phyloP scores from a whole-genome alignment of 2,113 vertebrate genomes.

The Lampris megalopsis region DNA sequence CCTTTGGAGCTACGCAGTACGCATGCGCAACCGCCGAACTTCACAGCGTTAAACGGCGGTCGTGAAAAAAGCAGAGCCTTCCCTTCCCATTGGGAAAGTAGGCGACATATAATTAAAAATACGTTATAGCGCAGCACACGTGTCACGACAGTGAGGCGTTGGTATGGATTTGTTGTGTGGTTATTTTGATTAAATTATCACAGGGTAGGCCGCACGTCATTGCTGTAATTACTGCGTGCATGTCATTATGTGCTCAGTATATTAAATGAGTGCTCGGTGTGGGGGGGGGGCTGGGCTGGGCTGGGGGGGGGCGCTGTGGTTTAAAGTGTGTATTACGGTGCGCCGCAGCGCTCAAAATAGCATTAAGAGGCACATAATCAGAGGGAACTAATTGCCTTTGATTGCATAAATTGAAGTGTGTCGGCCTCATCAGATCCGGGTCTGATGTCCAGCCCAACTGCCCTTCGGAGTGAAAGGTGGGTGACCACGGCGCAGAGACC shows the following conservation, averaged over 20 bases:
- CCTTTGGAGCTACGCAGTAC: too few species aligned
- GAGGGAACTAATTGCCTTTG: slow-evolving; percentile 87
- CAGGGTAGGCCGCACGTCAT: slow-evolving; percentile 13
- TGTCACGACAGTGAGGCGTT: too few species aligned
- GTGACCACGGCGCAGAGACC: slow-evolving; percentile 69
- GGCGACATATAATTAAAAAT: too few species aligned
- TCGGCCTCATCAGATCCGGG: slow-evolving; percentile 70
- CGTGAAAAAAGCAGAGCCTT: too few species aligned
- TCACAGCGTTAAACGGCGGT: too few species aligned
- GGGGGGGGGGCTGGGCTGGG: slow-evolving; percentile 67
- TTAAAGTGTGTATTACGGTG: slow-evolving; percentile 80
- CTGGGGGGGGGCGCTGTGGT: slow-evolving; percentile 74
- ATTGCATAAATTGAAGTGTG: slow-evolving; percentile 81
- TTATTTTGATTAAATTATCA: too few species aligned
- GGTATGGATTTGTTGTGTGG: too few species aligned
- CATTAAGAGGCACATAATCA: slow-evolving; percentile 85
- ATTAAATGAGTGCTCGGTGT: slow-evolving; percentile 75
- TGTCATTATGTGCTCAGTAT: slow-evolving; percentile 80
- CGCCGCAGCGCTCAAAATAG: slow-evolving; percentile 83
- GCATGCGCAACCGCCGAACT: too few species aligned
- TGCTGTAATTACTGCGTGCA: slow-evolving; percentile 82
- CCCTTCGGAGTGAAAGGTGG: slow-evolving; percentile 37
- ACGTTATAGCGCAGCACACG: too few species aligned
- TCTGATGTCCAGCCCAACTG: slow-evolving; percentile 70
- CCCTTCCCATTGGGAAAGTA: too few species aligned